Percentiles rank a stretch among this genome's conserved stretches.
Evolutionary conservation across 2,797 vertebrate genomes (phyloP).

Genomic region (Delichon dasypus): DNA sequence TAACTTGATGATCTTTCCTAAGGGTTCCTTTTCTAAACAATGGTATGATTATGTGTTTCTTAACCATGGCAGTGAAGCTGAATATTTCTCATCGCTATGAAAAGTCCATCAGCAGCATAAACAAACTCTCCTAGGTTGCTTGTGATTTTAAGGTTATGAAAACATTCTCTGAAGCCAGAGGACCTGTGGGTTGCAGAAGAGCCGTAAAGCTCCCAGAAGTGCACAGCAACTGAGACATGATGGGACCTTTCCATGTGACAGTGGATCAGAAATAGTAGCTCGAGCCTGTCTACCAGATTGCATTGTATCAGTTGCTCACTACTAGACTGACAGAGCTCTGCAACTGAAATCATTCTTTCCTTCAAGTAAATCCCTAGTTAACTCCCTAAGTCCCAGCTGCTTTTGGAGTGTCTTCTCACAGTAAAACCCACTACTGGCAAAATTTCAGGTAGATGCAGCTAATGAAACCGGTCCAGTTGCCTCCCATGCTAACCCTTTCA

Average conservation of each 20-base stretch:
- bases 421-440: not conserved
- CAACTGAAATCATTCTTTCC: not conserved
- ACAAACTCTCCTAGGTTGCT: not conserved
- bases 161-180: not conserved
- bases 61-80: not conserved
- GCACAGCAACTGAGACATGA: not conserved
- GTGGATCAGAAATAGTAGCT: not conserved
- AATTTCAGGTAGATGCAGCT: not conserved
- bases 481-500: not conserved
- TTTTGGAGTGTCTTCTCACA: not conserved
- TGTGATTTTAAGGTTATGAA: not conserved
- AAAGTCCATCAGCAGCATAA: not conserved
- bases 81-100: not conserved
- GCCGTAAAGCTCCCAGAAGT: not conserved
- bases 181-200: accelerated
- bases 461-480: not conserved
- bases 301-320: not conserved
- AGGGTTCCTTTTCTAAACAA: not conserved
- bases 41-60: not conserved
- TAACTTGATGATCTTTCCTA: not conserved
- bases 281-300: not conserved
- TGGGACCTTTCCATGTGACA: not conserved
- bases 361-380: not conserved
- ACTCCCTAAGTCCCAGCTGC: not conserved
- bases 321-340: not conserved